Conservation (phyloP, 2,888 invertebrate genomes). For the Abrostola triplasia region DNA sequence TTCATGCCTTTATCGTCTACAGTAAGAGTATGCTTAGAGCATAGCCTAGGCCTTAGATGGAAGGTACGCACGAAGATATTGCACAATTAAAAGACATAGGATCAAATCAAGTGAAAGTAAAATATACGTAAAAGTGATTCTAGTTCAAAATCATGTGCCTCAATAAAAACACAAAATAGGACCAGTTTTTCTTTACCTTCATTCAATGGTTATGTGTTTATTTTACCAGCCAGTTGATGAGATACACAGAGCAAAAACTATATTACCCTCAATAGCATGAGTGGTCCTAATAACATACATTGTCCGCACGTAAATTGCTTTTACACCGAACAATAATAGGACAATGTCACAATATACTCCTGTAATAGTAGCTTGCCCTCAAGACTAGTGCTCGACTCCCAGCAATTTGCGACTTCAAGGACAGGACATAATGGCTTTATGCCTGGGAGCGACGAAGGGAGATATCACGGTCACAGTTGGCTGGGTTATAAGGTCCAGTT, state of each 20-base stretch:
- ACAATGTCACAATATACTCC: conserved; percentile 22
- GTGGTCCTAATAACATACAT: conserved; percentile 10
- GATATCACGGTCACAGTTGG: conserved; percentile 34
- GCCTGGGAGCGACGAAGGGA: conserved; percentile 44
- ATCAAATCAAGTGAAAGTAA: no score
- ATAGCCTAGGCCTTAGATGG: no score
- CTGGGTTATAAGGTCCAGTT: conserved; percentile 23
- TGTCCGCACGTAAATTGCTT: neutral
- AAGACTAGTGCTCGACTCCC: conserved; percentile 26
- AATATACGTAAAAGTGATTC: no score
- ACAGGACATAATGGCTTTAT: conserved; percentile 31
- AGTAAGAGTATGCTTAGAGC: no score
- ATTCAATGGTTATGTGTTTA: no score
- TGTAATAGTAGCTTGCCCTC: conserved; percentile 10
- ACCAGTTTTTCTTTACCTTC: no score
- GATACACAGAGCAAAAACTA: neutral
- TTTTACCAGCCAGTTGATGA: no score
- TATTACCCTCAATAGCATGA: neutral
- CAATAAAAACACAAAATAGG: no score
- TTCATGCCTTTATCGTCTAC: no score
- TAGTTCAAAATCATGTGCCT: no score
- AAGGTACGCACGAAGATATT: no score
- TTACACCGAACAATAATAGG: conserved; percentile 12
- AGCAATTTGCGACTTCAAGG: conserved; percentile 46
- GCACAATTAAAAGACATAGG: no score